Conservation (phyloP, 1,140 invertebrate species). For the Hyposmocoma kahamanoa region DNA sequence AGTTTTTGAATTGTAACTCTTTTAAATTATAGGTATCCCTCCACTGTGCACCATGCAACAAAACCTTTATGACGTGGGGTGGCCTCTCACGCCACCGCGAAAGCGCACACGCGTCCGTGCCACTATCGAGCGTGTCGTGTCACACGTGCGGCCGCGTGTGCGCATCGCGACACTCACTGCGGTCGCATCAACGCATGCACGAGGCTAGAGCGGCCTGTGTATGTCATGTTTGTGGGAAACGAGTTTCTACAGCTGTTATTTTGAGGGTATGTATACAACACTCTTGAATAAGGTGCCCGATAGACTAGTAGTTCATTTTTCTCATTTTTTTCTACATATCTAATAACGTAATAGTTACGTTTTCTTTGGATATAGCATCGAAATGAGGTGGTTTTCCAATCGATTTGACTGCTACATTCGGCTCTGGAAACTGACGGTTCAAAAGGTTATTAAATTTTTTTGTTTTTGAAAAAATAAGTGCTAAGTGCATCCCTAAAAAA, state of each 20-base stretch:
- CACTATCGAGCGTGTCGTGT: constrained; percentile 43
- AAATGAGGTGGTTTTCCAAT: too few species aligned
- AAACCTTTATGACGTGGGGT: constrained; percentile 50
- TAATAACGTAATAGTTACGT: too few species aligned
- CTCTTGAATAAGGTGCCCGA: too few species aligned
- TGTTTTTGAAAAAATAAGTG: too few species aligned
- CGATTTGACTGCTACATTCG: too few species aligned
- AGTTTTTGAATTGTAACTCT: too few species aligned
- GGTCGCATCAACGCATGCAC: constrained; percentile 45
- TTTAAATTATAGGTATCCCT: background rate
- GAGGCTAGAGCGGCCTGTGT: constrained; percentile 29
- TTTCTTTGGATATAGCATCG: too few species aligned
- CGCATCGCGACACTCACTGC: constrained; percentile 41
- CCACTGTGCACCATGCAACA: constrained; percentile 44
- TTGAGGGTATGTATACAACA: constrained; percentile 36
- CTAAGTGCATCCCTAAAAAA: too few species aligned
- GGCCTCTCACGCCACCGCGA: constrained; percentile 45
- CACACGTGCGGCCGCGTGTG: constrained; percentile 48
- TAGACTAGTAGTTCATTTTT: too few species aligned
- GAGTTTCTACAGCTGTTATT: constrained; percentile 32
- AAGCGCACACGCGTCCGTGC: constrained; percentile 35
- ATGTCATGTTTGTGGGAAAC: constrained; percentile 62
- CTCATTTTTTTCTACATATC: too few species aligned
- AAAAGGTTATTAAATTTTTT: too few species aligned
- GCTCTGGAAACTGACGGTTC: too few species aligned